A percentile compares a stretch with the other conserved stretches of the same genome.
phyloP scores from a whole-genome alignment of 2,888 invertebrate species.

The Tuberolachnus salignus region DNA sequence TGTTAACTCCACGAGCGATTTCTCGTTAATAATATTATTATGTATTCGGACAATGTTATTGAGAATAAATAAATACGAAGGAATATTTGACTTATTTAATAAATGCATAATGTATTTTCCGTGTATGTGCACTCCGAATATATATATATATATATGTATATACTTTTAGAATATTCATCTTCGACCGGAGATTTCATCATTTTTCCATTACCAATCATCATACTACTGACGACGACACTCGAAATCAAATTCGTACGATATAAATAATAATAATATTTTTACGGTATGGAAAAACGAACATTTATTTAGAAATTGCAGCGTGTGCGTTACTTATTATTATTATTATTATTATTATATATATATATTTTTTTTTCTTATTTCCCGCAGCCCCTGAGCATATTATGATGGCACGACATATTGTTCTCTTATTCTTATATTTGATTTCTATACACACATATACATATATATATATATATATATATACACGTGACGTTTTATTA shows the following conservation, averaged over 20 bases:
- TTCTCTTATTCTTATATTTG: slow-evolving; percentile 41
- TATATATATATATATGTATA: too few relatives aligned
- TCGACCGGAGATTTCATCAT: slow-evolving; percentile 31
- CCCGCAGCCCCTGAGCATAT: not conserved
- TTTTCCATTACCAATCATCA: slow-evolving; percentile 30
- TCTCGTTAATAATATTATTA: not conserved
- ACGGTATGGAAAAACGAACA: slow-evolving; percentile 11
- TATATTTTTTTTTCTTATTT: slow-evolving; percentile 16
- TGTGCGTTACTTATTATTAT: slow-evolving; percentile 13
- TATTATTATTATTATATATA: too few relatives aligned
- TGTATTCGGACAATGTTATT: not conserved
- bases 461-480: not conserved
- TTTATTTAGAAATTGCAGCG: slow-evolving; percentile 11
- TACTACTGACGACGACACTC: slow-evolving; percentile 19
- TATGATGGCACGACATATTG: slow-evolving; percentile 10
- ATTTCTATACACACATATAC: slow-evolving; percentile 33
- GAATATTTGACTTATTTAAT: slow-evolving; percentile 13
- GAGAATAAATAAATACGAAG: not conserved
- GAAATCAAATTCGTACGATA: slow-evolving; percentile 41
- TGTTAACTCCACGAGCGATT: too few relatives aligned
- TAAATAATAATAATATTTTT: slow-evolving; percentile 29
- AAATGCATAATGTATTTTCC: slow-evolving; percentile 36
- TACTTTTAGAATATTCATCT: slow-evolving; percentile 24
- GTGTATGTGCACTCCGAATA: not conserved
- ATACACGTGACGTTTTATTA: slow-evolving; percentile 37